Base-by-base conservation (phyloP, 1,140 invertebrate genomes). In the Wiebesia pumilae region DNA sequence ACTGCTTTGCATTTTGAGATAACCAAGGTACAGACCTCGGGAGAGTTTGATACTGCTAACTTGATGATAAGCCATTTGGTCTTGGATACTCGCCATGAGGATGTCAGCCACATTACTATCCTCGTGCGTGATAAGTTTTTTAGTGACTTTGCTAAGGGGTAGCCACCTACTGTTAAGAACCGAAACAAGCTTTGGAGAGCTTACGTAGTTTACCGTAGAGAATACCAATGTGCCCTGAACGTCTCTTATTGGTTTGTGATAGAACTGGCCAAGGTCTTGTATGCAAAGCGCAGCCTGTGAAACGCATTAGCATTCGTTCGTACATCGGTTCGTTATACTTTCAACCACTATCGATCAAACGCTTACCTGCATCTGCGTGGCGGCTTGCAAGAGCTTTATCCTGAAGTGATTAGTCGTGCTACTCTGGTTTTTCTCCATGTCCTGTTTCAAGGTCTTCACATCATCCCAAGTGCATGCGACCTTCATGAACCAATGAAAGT, bases 401-500 rank as follows among this genome's bases (percentile, higher is more conserved):
- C 98, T 95, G 92, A 99, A 98, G 91, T 98, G 98, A 89, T 96
- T 95, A 54, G 97, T 96, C 0, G 97, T 97, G 4, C 97, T 98
- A 77, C 96, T 97, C 4, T 97, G 95, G 91, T 97, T 97, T 90
- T 98, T 97, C 91, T 99, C 98, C 97, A 99, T 98, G 88, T 99
- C 98, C 58, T 97, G 96, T 67, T 96, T 95, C 0, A 99, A 94
- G 24, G 96, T 95, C 91, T 98, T 99, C 2, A 98, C 97, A 93
- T 99, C 98, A 87, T 99, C 97, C 98, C 98, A 99, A 0, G 97
- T 97, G 92, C 97, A 98, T 0, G 98, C 97, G 27, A 99, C 97
- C 95, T 99, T 99, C 96, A 99, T 98, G 3, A 99, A 94, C 98
- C 98, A 99, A 93, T 99, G 97, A 92, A 98, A 98, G 93, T 99